These are phyloP conservation scores for Crotophaga sulcirostris DNA, from an alignment of 2,113 vertebrate genomes.

Conservation along the genomic window DNA sequence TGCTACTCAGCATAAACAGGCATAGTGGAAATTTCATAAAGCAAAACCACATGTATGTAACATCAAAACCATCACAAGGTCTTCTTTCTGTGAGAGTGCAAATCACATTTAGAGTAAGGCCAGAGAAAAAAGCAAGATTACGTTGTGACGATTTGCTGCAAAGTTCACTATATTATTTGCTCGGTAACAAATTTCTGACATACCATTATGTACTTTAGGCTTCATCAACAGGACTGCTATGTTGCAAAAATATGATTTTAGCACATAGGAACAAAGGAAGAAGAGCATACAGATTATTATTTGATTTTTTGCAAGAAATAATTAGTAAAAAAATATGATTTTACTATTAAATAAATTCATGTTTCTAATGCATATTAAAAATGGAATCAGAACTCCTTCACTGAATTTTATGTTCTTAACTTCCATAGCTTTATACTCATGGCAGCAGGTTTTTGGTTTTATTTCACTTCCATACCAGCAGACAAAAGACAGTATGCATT, in stretches of 20 bases:
- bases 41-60: conserved; percentile 14
- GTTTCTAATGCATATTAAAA: conserved; percentile 22
- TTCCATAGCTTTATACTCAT: conserved; percentile 49
- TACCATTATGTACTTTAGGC: conserved; percentile 69
- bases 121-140: conserved; percentile 70
- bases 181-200: conserved; percentile 77
- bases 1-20: neutral
- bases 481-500: neutral
- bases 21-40: conserved; percentile 61
- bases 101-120: conserved; percentile 69
- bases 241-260: conserved; percentile 67
- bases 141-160: conserved; percentile 67
- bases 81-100: conserved; percentile 60
- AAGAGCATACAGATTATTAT: conserved; percentile 65
- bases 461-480: conserved; percentile 20
- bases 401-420: conserved; percentile 33
- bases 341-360: conserved; percentile 56
- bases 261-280: conserved; percentile 68
- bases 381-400: conserved; percentile 19
- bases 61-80: conserved; percentile 35
- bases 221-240: conserved; percentile 71
- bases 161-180: conserved; percentile 72
- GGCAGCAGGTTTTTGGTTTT: conserved; percentile 3
- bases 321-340: conserved; percentile 34
- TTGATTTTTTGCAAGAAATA: conserved; percentile 73